Evolutionary conservation across 64 coral and sea anemone genomes (phyloP).

Genomic region (Acropora yongei): DNA sequence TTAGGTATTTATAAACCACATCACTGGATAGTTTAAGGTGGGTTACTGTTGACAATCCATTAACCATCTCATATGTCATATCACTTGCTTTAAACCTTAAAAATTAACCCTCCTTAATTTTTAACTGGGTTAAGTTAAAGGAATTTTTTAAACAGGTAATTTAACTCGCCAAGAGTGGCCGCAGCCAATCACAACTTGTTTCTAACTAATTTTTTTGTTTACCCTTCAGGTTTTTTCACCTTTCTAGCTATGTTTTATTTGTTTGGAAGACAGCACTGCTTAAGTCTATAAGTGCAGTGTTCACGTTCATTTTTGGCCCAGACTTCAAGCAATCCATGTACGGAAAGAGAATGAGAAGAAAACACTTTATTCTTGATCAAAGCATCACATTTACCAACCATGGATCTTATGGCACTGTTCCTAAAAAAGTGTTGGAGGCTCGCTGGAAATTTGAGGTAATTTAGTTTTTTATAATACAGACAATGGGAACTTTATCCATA

Average conservation of each 20-base stretch:
- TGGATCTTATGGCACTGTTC: slow-evolving; percentile 79
- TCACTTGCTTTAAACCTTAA: no score
- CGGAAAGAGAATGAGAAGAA: slow-evolving; percentile 59
- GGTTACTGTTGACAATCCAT: no score
- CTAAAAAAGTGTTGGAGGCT: slow-evolving; percentile 51
- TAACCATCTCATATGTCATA: no score
- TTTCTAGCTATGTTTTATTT: slow-evolving; percentile 48
- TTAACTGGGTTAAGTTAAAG: no score
- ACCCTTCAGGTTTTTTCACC: slow-evolving; percentile 35
- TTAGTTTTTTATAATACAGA: neutral
- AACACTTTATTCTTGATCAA: slow-evolving; percentile 62
- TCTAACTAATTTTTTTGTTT: neutral
- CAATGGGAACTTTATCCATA: neutral
- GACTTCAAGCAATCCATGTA: slow-evolving; percentile 68
- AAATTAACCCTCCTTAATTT: no score
- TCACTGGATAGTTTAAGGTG: no score
- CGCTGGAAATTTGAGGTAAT: slow-evolving; percentile 66
- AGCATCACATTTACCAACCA: slow-evolving; percentile 59
- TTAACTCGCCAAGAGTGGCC: neutral
- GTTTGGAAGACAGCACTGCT: slow-evolving; percentile 57
- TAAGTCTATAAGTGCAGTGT: slow-evolving; percentile 33
- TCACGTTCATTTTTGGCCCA: slow-evolving; percentile 63
- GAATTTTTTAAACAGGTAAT: neutral
- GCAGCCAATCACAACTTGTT: neutral
- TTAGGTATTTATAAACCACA: no score